Conservation (phyloP, 2,113 vertebrate genomes). For the Psittacara wagleri region DNA sequence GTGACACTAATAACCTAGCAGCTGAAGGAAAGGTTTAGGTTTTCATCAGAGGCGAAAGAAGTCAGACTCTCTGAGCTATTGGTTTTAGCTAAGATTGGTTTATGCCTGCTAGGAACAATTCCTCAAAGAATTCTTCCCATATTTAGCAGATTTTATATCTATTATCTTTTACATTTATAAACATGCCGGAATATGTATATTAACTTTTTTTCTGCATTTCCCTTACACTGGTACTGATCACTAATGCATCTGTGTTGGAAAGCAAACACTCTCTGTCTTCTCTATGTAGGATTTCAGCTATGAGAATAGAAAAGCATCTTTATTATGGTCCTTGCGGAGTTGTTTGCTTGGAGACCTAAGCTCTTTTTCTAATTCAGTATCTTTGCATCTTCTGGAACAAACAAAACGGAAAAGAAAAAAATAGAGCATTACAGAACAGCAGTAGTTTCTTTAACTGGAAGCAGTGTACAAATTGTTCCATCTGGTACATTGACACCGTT, state of each 20-base stretch:
- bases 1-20: neutral
- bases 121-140: neutral
- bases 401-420: neutral
- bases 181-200: neutral
- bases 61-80: neutral
- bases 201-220: neutral
- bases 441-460: slow-evolving; percentile 31
- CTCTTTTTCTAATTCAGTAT: neutral
- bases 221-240: neutral
- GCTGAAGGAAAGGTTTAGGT: neutral
- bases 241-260: neutral
- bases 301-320: neutral
- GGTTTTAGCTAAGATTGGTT: neutral
- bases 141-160: neutral
- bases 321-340: neutral
- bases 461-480: neutral
- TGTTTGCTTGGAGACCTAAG: neutral
- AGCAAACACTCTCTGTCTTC: neutral
- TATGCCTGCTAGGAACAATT: neutral
- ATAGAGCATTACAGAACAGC: neutral
- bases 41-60: neutral
- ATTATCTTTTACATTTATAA: neutral
- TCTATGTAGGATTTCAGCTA: neutral
- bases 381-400: neutral
- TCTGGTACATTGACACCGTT: neutral